Evolutionary conservation across 1,140 invertebrate species (phyloP).

Genomic region (Conus ventricosus): DNA sequence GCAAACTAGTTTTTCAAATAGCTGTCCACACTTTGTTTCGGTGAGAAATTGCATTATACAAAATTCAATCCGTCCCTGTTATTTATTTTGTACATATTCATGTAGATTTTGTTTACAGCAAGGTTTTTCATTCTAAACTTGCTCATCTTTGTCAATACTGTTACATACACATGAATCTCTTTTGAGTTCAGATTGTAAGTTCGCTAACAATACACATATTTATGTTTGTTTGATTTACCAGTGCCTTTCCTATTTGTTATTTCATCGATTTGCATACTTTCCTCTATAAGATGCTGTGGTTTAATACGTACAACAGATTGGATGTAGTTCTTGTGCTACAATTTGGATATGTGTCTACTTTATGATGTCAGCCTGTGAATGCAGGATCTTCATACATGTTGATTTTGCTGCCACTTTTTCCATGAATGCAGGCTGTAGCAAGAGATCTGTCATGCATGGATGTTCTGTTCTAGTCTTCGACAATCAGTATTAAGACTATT

Average conservation of each 20-base stretch:
- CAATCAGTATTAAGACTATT: slow-evolving; percentile 14
- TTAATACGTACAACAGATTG: not conserved
- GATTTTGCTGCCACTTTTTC: not conserved
- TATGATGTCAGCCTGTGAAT: not conserved
- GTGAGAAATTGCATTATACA: too few species aligned
- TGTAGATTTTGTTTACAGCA: too few species aligned
- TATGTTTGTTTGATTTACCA: not conserved
- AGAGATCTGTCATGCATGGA: not conserved
- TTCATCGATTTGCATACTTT: not conserved
- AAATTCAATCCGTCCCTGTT: too few species aligned
- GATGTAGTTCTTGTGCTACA: not conserved
- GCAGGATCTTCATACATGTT: not conserved
- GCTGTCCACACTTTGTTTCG: too few species aligned
- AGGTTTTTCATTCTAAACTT: too few species aligned
- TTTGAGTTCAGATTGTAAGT: not conserved
- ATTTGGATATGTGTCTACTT: not conserved
- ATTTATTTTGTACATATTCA: too few species aligned
- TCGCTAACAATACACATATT: not conserved
- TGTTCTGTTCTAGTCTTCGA: not conserved
- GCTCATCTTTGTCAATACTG: too few species aligned
- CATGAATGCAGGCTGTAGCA: not conserved
- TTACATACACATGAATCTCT: not conserved
- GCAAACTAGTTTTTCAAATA: too few species aligned
- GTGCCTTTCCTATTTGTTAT: not conserved
- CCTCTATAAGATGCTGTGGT: not conserved